These are phyloP conservation scores for Mythimna vitellina DNA, from an alignment of 2,888 invertebrate genomes.

Conservation along the genomic window DNA sequence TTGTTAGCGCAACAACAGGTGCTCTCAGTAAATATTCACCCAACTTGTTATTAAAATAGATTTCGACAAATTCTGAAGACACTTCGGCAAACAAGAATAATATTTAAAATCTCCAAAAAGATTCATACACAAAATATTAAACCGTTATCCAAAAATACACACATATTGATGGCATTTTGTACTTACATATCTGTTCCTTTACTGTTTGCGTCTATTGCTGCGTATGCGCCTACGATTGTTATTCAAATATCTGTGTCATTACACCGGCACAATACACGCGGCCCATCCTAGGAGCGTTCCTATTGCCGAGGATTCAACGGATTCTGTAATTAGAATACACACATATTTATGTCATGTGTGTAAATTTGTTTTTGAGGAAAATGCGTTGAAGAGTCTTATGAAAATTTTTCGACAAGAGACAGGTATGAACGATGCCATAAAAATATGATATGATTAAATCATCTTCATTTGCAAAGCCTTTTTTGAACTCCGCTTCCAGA, in stretches of 20 bases:
- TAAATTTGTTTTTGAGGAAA: constrained; percentile 1
- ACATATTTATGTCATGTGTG: not conserved
- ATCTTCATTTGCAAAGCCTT: not conserved
- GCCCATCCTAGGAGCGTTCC: constrained; percentile 35
- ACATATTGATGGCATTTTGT: constrained; percentile 17
- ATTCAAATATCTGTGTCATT: constrained; percentile 64
- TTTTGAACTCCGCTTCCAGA: not conserved
- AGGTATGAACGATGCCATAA: not conserved
- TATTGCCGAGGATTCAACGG: constrained; percentile 29
- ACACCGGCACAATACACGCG: constrained; percentile 40
- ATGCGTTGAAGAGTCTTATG: not conserved
- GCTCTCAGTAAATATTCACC: not conserved
- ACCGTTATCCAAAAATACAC: constrained; percentile 1
- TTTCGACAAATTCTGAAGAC: not conserved
- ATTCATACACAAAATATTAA: constrained; percentile 9
- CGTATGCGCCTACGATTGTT: constrained; percentile 57
- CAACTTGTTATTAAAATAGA: not conserved
- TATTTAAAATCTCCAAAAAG: not conserved
- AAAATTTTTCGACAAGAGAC: not conserved
- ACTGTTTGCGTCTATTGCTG: constrained; percentile 53
- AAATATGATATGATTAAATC: not conserved
- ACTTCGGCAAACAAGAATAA: not conserved
- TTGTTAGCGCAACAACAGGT: not conserved
- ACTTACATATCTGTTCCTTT: constrained; percentile 26
- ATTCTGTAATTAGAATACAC: constrained; percentile 30